These are phyloP conservation scores for Bombyx mandarina DNA, from an alignment of 1,140 invertebrate species.

Conservation along the genomic window DNA sequence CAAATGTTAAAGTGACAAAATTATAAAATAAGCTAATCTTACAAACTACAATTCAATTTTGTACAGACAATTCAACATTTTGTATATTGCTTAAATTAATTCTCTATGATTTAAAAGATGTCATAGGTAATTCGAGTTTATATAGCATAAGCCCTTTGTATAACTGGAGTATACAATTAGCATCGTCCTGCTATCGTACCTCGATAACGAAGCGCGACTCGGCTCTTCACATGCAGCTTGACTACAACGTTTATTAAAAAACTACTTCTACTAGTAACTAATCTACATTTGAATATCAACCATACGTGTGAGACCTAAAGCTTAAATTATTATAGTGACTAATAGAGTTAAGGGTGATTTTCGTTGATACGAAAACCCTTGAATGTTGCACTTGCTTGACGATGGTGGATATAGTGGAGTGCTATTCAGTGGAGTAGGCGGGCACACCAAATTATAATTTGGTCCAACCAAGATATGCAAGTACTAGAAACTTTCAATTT, in stretches of 20 bases:
- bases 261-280: conserved; percentile 13
- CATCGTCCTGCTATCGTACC: conserved; percentile 38
- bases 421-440: conserved; percentile 13
- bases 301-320: conserved; percentile 14
- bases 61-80: no score
- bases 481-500: no score
- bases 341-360: conserved; percentile 9
- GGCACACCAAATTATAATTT: no score
- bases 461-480: no score
- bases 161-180: conserved; percentile 52
- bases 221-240: conserved; percentile 47
- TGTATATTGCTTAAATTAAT: no score
- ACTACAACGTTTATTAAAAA: conserved; percentile 40
- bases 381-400: conserved; percentile 45
- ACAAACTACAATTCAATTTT: no score
- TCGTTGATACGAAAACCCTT: conserved; percentile 16
- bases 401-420: conserved; percentile 40
- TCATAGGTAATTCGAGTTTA: no score
- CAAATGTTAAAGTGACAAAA: no score
- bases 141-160: conserved; percentile 10
- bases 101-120: no score
- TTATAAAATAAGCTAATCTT: no score
- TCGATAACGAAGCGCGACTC: conserved; percentile 54
- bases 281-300: conserved; percentile 18
- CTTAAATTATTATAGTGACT: conserved; percentile 7